Evolutionary conservation across 2,113 vertebrate genomes (phyloP).

Genomic region (Girardinichthys multiradiatus): DNA sequence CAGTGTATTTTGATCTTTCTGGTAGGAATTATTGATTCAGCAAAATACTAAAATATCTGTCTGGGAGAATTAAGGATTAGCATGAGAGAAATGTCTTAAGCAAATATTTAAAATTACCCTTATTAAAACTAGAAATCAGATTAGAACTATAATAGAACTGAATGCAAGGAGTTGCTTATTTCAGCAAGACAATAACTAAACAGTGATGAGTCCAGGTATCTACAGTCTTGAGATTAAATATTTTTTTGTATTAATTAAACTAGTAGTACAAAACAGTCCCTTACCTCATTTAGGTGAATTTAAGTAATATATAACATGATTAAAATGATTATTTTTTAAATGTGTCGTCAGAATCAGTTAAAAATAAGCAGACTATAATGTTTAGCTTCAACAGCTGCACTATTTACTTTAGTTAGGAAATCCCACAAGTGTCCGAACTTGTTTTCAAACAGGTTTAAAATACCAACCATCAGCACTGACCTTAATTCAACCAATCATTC

Average conservation of each 20-base stretch:
- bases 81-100: background rate
- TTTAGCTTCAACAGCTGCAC: background rate
- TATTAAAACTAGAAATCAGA: background rate
- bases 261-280: no score
- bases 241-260: no score
- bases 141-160: background rate
- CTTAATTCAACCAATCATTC: constrained; percentile 49
- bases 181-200: background rate
- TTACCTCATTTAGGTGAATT: no score
- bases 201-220: no score
- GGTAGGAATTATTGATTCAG: background rate
- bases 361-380: background rate
- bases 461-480: constrained; percentile 29
- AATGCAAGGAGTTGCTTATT: background rate
- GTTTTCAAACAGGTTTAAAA: constrained; percentile 1
- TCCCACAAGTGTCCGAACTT: background rate
- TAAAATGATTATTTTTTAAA: no score
- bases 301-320: no score
- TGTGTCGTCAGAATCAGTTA: no score
- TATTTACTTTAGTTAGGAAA: background rate
- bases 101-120: background rate
- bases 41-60: background rate
- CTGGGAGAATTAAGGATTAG: background rate
- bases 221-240: no score
- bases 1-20: background rate